Conservation (phyloP, 2,888 invertebrate species). For the Operophtera brumata region DNA sequence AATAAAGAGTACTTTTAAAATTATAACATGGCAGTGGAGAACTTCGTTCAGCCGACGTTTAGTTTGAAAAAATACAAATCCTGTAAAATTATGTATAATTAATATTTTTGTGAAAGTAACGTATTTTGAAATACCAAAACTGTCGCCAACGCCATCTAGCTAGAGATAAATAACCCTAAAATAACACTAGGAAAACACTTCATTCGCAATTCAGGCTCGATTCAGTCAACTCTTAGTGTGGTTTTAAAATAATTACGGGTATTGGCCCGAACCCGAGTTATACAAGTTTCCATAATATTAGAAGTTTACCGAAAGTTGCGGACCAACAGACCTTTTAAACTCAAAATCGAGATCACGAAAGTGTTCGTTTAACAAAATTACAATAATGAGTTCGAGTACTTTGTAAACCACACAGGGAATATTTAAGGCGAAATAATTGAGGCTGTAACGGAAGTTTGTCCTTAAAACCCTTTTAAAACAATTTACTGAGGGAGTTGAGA, state of each 20-base stretch:
- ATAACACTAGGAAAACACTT: too few species aligned
- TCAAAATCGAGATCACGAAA: constrained; percentile 30
- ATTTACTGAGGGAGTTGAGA: constrained; percentile 39
- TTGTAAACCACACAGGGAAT: constrained; percentile 61
- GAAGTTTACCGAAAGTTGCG: not conserved
- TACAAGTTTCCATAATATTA: not conserved
- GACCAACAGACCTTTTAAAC: constrained; percentile 24
- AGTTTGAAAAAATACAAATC: too few species aligned
- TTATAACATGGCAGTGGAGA: too few species aligned
- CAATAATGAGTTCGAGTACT: constrained; percentile 48
- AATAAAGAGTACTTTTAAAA: too few species aligned
- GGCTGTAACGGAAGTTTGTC: constrained; percentile 63
- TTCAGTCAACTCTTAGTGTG: too few species aligned
- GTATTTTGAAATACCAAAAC: too few species aligned
- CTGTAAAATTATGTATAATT: too few species aligned
- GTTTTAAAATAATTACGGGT: not conserved
- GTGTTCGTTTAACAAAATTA: constrained; percentile 41
- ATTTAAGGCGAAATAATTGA: constrained; percentile 67
- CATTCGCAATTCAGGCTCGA: too few species aligned
- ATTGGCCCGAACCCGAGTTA: not conserved
- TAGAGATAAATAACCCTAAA: too few species aligned
- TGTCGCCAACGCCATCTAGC: too few species aligned
- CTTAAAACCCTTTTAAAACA: constrained; percentile 50
- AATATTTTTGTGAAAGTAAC: too few species aligned
- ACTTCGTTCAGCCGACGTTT: too few species aligned